Percentiles rank a stretch among this genome's conserved stretches.
These are phyloP conservation scores for Platycheirus albimanus DNA, from an alignment of 2,888 invertebrate genomes.

Conservation along the genomic window DNA sequence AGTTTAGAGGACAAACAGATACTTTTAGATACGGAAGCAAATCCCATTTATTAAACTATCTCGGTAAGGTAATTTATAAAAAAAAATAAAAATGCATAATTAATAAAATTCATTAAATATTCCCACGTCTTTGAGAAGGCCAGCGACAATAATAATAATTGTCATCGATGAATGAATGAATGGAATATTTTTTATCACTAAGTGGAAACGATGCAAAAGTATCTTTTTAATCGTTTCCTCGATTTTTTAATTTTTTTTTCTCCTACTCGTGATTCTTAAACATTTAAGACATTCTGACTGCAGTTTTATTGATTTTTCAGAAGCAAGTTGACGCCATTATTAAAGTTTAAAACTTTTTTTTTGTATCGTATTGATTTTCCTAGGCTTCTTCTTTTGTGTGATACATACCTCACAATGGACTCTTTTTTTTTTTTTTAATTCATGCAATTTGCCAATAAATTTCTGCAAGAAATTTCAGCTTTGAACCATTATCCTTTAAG, in stretches of 20 bases:
- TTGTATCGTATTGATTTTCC: background rate
- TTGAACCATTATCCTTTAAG: constrained; percentile 25
- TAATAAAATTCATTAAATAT: constrained; percentile 54
- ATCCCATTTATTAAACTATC: constrained; percentile 3
- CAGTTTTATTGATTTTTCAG: constrained; percentile 35
- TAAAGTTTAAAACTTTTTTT: background rate
- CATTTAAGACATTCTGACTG: constrained; percentile 13
- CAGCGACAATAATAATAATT: constrained; percentile 31
- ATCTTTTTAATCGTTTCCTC: constrained; percentile 11
- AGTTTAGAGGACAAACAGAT: constrained; percentile 17
- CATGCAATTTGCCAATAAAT: constrained; percentile 16
- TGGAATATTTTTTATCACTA: constrained; percentile 24
- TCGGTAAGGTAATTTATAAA: constrained; percentile 31
- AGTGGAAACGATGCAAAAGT: background rate
- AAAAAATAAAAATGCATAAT: constrained; percentile 14
- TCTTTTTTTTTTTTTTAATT: background rate
- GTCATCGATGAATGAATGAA: constrained; percentile 9
- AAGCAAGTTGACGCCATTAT: constrained; percentile 1
- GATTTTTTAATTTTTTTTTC: constrained; percentile 2
- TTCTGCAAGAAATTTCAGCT: background rate
- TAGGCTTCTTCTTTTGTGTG: background rate
- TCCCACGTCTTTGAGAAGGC: constrained; percentile 66
- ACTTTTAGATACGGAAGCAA: constrained; percentile 26
- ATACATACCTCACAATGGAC: background rate
- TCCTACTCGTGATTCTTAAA: constrained; percentile 8